phyloP scores from a whole-genome alignment of 2,888 invertebrate genomes.

The Portevinia maculata region DNA sequence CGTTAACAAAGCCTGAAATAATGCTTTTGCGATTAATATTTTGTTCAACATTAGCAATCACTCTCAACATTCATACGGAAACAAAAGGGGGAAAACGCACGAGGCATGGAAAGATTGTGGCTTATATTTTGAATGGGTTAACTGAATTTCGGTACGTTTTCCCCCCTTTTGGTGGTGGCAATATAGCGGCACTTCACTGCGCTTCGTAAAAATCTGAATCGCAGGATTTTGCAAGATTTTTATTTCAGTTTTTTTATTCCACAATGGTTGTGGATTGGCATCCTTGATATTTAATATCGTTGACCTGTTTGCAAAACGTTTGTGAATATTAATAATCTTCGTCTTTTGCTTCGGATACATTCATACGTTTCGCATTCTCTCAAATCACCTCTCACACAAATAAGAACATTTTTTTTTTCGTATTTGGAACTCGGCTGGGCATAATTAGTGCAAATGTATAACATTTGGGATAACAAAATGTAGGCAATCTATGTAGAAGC shows the following conservation, averaged over 20 bases:
- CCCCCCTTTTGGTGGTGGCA: constrained; percentile 62
- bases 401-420: constrained; percentile 36
- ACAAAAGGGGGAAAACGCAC: constrained; percentile 52
- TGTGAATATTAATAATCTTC: constrained; percentile 73
- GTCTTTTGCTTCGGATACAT: constrained; percentile 70
- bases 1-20: constrained; percentile 78
- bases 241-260: constrained; percentile 45
- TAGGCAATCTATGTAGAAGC: neutral
- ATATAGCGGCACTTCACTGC: constrained; percentile 61
- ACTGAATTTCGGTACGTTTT: constrained; percentile 25
- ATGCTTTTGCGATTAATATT: constrained; percentile 79
- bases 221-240: constrained; percentile 28
- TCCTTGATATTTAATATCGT: constrained; percentile 65
- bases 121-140: neutral
- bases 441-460: neutral
- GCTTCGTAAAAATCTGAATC: constrained; percentile 40
- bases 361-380: constrained; percentile 70
- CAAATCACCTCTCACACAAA: constrained; percentile 64
- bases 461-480: neutral
- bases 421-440: constrained; percentile 58
- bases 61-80: constrained; percentile 76
- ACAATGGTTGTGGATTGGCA: constrained; percentile 68
- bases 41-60: constrained; percentile 77
- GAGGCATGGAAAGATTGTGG: neutral
- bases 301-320: constrained; percentile 75